phyloP scores from a whole-genome alignment of 30 jellyfish, hydroid and myxozoan species.

The Nemopilema nomurai region DNA sequence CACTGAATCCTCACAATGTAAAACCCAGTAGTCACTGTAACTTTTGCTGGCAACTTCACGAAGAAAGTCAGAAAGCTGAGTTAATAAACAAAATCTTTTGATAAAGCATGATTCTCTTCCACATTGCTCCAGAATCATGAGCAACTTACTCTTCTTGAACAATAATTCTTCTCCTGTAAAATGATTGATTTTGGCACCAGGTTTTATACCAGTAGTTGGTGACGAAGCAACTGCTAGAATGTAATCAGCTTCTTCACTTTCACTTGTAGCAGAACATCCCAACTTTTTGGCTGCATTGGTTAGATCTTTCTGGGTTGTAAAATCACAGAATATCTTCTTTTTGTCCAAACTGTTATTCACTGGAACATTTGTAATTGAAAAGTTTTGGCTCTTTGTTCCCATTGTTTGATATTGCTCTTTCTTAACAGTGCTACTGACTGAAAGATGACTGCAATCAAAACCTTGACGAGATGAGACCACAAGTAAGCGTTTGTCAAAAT shows the following conservation, averaged over 20 bases:
- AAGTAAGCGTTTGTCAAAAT: constrained; percentile 21
- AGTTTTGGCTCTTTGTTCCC: background rate
- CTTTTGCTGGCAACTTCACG: background rate
- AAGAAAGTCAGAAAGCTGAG: constrained; percentile 25
- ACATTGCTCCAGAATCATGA: background rate
- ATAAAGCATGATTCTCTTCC: constrained; percentile 22
- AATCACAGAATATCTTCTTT: constrained; percentile 42
- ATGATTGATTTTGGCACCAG: constrained; percentile 17
- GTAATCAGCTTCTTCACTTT: constrained; percentile 17
- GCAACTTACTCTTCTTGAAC: constrained; percentile 7
- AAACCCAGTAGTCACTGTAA: constrained; percentile 58
- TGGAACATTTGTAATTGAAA: background rate
- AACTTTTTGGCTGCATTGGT: background rate
- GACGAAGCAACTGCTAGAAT: background rate
- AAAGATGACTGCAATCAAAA: background rate
- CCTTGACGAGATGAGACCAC: background rate
- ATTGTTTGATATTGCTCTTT: background rate
- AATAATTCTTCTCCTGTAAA: constrained; percentile 36
- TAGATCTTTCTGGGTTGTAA: background rate
- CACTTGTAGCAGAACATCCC: constrained; percentile 22
- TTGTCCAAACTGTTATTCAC: background rate
- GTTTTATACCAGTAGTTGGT: background rate
- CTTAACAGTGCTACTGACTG: background rate
- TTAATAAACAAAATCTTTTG: constrained; percentile 20
- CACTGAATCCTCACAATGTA: constrained; percentile 39